These are phyloP conservation scores for Idaea dimidiata DNA, from an alignment of 2,888 invertebrate genomes.

Conservation along the genomic window DNA sequence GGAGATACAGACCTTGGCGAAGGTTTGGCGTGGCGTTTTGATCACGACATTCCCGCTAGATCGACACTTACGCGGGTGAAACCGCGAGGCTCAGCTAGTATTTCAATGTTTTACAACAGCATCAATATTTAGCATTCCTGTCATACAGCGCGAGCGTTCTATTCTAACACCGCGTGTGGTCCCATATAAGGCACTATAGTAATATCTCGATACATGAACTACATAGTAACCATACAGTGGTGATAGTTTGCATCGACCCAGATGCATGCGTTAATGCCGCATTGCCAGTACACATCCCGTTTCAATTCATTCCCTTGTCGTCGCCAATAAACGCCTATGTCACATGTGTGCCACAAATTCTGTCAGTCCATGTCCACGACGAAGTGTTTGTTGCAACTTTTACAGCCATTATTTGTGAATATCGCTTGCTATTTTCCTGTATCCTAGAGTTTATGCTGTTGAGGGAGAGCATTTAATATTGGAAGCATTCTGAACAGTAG, in stretches of 20 bases:
- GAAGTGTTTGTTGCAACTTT: constrained; percentile 18
- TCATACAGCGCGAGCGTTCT: not conserved
- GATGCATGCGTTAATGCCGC: constrained; percentile 40
- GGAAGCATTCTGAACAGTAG: not conserved
- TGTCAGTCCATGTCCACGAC: constrained; percentile 9
- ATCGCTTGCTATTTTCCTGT: not conserved
- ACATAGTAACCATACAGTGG: not conserved
- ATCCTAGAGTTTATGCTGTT: not conserved
- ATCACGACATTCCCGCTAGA: no score
- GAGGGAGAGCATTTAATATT: not conserved
- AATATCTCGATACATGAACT: not conserved
- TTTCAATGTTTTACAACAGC: not conserved
- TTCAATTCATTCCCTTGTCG: constrained; percentile 27
- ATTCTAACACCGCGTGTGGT: not conserved
- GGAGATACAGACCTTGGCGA: no score
- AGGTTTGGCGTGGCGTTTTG: no score
- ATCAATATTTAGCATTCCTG: not conserved
- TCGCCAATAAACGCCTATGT: constrained; percentile 22
- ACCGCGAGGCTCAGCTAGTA: no score
- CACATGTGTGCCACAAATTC: constrained; percentile 30
- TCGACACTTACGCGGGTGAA: no score
- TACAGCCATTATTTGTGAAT: constrained; percentile 7
- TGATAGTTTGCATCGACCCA: constrained; percentile 34
- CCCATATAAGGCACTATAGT: not conserved
- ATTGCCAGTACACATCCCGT: constrained; percentile 19